These are phyloP conservation scores for Pogonocichla stellata DNA, from an alignment of 2,113 vertebrate species.

Conservation along the genomic window DNA sequence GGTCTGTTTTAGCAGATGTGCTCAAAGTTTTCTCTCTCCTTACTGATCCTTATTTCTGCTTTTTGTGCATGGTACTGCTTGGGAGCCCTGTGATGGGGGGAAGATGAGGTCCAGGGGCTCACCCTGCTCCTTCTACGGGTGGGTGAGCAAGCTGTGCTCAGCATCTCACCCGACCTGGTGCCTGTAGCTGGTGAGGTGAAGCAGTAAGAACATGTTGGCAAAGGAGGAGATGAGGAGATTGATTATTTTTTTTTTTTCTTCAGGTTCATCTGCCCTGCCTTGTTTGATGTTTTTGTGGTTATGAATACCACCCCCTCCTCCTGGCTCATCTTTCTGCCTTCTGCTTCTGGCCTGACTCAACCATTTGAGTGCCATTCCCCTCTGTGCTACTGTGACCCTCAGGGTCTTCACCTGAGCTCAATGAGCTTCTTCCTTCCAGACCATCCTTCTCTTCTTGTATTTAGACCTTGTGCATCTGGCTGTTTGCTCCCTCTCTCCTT, in stretches of 20 bases:
- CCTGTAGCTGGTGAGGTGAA: not conserved
- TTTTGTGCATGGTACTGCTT: not conserved
- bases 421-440: not conserved
- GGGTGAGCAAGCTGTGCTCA: not conserved
- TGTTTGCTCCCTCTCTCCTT: not conserved
- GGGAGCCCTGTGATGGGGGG: not conserved
- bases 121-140: not conserved
- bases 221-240: not conserved
- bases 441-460: not conserved
- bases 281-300: not conserved
- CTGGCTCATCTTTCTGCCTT: not conserved
- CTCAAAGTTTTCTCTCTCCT: not conserved
- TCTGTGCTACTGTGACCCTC: not conserved
- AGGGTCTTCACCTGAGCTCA: not conserved
- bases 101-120: not conserved
- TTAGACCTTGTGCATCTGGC: not conserved
- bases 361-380: not conserved
- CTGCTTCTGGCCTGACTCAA: not conserved
- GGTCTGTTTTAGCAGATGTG: not conserved
- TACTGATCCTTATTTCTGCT: not conserved
- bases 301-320: not conserved
- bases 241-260: not conserved
- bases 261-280: not conserved
- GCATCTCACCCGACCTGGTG: not conserved
- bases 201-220: fast-evolving